These are phyloP conservation scores for Pterostichus madidus DNA, from an alignment of 2,888 invertebrate genomes.

Conservation along the genomic window DNA sequence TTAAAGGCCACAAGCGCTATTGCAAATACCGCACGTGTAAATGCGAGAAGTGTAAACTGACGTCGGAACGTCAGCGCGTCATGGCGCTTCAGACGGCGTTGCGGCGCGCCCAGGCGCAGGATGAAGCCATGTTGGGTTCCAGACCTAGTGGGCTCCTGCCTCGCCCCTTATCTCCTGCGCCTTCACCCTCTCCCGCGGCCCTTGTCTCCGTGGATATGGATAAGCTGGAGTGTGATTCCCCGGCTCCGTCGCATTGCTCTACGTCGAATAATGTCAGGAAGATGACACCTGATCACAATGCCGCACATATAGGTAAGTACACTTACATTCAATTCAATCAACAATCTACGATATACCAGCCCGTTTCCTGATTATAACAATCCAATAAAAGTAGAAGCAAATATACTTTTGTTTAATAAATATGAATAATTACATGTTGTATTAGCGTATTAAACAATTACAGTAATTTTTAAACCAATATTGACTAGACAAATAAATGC, in stretches of 20 bases:
- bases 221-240: slow-evolving; percentile 79
- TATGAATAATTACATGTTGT: no score
- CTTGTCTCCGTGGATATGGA: slow-evolving; percentile 76
- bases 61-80: slow-evolving; percentile 91
- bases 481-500: no score
- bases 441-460: no score
- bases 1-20: slow-evolving; percentile 95
- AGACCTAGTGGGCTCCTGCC: slow-evolving; percentile 71
- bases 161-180: slow-evolving; percentile 75
- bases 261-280: slow-evolving; percentile 78
- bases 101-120: slow-evolving; percentile 91
- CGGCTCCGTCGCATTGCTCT: slow-evolving; percentile 82
- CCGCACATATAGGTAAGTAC: slow-evolving; percentile 78
- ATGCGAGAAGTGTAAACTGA: slow-evolving; percentile 92
- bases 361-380: no score
- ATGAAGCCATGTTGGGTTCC: slow-evolving; percentile 82
- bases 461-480: no score
- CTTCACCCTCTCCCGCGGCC: neutral
- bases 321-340: no score
- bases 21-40: slow-evolving; percentile 91
- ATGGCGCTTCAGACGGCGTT: slow-evolving; percentile 94
- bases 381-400: no score
- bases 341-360: no score
- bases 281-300: slow-evolving; percentile 76
- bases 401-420: no score